Base-by-base conservation (phyloP, 2,888 invertebrate species). In the Campaea margaritaria region DNA sequence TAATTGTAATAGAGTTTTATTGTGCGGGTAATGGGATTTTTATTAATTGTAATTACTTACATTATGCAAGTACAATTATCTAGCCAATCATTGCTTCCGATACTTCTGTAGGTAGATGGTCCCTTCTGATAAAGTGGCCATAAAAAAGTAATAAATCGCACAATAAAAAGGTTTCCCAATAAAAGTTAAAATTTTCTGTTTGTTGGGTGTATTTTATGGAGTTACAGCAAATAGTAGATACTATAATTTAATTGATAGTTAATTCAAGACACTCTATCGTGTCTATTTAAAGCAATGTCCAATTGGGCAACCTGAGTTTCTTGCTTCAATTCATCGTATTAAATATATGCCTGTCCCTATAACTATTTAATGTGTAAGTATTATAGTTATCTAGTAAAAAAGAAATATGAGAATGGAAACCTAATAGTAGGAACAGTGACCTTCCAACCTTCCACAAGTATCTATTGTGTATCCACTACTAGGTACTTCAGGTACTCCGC, bases 1-100 rank as follows among this genome's bases (percentile, higher is more conserved):
- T 62, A 56, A 62, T 61, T 62, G 55, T 60, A 64, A 62, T 67
- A 44, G 58, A 49, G 53, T 57, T 64, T 66, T 63, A 60, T 60
- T 64, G 56, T 45, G 44, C 43, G 39, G 60, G 50, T 62, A 62
- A 62, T 60, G 60, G 53, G 36, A 39, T 57, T 53, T 31, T 58
- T 64, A 64, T 53, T 66, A 64, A 28, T 53, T 56, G 52, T 63
- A 50, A 58, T 61, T 59, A 56, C 42, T 47, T 53, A 36, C 41
- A 55, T 64, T 66, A 66, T 58, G 45, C 63, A 61, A 62, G 61
- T 43, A 58, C 45, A 31, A 58, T 51, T 46, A 58, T 42, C 36
- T 28, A 51, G 41, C 42, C 58, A 46, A 47, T 51, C 41, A 58
- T 34, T 7, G 34, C 46, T 36, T 50, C 45, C 14, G 39, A 4